A percentile compares a stretch with the other conserved stretches of the same genome.
phyloP scores from a whole-genome alignment of 2,888 invertebrate genomes.

The Heteromyza rotundicornis region DNA sequence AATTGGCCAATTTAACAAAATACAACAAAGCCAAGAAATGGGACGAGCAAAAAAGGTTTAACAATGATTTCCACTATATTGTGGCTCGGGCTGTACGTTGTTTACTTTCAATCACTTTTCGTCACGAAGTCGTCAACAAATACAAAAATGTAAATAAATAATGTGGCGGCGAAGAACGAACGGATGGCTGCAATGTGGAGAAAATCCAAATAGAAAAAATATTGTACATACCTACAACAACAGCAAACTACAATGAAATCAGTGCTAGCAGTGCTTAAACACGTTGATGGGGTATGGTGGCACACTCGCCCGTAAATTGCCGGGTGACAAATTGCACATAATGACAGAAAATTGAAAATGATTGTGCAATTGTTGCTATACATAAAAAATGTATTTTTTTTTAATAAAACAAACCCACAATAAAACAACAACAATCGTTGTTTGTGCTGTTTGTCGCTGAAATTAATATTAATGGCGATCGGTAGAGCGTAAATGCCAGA shows the following conservation, averaged over 20 bases:
- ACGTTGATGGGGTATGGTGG: constrained; percentile 14
- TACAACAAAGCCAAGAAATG: neutral
- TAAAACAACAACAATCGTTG: constrained; percentile 19
- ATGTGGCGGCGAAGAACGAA: constrained; percentile 25
- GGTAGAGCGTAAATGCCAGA: constrained; percentile 52
- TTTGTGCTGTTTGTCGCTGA: constrained; percentile 37
- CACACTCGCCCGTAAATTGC: too few species aligned
- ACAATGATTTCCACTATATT: neutral
- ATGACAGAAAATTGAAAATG: constrained; percentile 60
- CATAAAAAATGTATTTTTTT: too few species aligned
- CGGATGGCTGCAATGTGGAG: constrained; percentile 3
- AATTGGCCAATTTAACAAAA: constrained; percentile 55
- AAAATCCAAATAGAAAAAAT: too few species aligned
- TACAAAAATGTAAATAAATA: constrained; percentile 46
- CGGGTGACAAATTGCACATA: constrained; percentile 60
- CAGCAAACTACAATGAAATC: constrained; percentile 15
- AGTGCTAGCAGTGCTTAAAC: constrained; percentile 37
- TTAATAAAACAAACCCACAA: constrained; percentile 15
- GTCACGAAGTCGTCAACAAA: constrained; percentile 55
- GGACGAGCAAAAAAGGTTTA: neutral
- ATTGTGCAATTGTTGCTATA: constrained; percentile 54
- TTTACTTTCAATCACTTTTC: constrained; percentile 60
- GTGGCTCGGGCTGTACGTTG: too few species aligned
- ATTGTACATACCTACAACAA: too few species aligned
- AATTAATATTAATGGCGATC: constrained; percentile 57